Conservation (phyloP, 2,113 vertebrate genomes). For the Eurypyga helias region DNA sequence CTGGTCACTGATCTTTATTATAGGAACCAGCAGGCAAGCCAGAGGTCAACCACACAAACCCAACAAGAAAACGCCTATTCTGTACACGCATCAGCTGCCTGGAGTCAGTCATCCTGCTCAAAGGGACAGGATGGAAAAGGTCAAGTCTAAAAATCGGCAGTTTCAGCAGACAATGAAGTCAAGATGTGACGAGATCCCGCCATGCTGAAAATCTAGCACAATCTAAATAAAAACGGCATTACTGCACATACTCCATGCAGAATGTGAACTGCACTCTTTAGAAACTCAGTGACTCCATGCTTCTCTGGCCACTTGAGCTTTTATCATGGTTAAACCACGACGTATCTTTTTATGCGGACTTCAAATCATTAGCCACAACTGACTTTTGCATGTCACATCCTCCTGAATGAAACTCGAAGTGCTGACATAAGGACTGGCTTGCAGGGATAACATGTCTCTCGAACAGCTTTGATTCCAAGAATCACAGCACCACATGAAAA, state of each 20-base stretch:
- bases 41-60: conserved; percentile 57
- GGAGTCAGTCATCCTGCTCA: conserved; percentile 53
- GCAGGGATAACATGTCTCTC: background rate
- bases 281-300: background rate
- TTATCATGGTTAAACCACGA: background rate
- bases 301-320: background rate
- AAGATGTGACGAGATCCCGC: background rate
- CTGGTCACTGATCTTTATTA: conserved; percentile 60
- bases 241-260: background rate
- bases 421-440: background rate
- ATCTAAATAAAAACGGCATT: background rate
- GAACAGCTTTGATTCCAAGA: background rate
- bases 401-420: background rate
- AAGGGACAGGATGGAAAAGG: conserved; percentile 49
- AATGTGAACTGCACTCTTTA: background rate
- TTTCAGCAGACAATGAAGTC: conserved; percentile 17
- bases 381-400: background rate
- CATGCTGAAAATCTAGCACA: background rate
- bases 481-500: background rate
- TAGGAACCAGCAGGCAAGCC: conserved; percentile 58
- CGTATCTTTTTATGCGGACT: background rate
- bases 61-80: conserved; percentile 55
- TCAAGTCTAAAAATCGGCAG: conserved; percentile 68
- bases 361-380: background rate
- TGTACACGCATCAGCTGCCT: conserved; percentile 23